Evolutionary conservation across 2,888 invertebrate species (phyloP).

Genomic region (Drosophila affinis): DNA sequence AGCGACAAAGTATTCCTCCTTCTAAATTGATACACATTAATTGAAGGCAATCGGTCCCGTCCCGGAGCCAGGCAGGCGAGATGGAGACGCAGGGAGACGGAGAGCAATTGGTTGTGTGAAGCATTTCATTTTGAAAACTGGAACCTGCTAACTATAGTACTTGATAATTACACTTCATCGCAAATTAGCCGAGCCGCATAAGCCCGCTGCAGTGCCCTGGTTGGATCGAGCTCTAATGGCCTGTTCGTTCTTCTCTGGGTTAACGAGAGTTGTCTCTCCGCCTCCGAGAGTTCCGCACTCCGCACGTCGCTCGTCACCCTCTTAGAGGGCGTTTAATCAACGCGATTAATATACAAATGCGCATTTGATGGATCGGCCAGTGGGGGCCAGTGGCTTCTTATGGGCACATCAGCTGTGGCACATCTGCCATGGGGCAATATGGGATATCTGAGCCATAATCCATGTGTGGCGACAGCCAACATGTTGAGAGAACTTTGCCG

Average conservation of each 20-base stretch:
- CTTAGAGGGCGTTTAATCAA: constrained; percentile 50
- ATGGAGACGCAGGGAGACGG: too few relatives aligned
- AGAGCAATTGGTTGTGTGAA: too few relatives aligned
- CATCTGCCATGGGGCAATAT: constrained; percentile 28
- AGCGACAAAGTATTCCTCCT: background rate
- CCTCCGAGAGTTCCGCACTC: too few relatives aligned
- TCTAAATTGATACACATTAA: constrained; percentile 20
- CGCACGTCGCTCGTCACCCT: background rate
- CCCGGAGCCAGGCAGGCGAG: too few relatives aligned
- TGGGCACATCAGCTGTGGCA: background rate
- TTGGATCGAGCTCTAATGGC: too few relatives aligned
- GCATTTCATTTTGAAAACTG: background rate
- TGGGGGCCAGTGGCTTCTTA: too few relatives aligned
- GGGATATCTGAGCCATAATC: constrained; percentile 8
- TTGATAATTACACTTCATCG: background rate
- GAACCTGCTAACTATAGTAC: background rate
- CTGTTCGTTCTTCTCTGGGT: too few relatives aligned
- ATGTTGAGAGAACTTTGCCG: constrained; percentile 8
- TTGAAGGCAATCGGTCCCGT: constrained; percentile 18
- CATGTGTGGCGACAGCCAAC: constrained; percentile 13
- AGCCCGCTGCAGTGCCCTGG: background rate
- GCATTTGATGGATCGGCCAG: constrained; percentile 63
- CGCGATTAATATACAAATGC: constrained; percentile 64
- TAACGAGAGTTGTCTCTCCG: background rate
- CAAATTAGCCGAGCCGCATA: background rate